phyloP scores from a whole-genome alignment of 2,113 vertebrate species.

The Oreochromis aureus region DNA sequence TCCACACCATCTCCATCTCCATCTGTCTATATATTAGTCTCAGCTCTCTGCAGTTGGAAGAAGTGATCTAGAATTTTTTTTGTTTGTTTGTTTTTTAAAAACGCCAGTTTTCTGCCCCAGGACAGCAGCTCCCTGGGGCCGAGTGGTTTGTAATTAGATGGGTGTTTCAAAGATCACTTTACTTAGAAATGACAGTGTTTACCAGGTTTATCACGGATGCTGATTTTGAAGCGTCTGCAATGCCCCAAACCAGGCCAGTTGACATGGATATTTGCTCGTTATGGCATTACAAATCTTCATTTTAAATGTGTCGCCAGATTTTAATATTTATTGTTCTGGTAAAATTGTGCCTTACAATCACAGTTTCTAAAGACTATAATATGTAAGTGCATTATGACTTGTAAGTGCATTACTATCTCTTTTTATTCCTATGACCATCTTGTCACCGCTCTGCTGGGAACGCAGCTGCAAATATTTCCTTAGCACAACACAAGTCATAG shows the following conservation, averaged over 20 bases:
- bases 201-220: background rate
- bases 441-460: background rate
- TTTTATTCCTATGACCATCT: background rate
- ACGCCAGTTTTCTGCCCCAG: background rate
- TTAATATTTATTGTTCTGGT: background rate
- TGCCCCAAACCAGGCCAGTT: background rate
- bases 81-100: background rate
- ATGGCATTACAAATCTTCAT: background rate
- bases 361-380: background rate
- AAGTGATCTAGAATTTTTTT: background rate
- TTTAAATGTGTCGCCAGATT: background rate
- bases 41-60: background rate
- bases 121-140: background rate
- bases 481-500: background rate
- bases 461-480: background rate
- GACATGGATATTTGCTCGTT: background rate
- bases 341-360: background rate
- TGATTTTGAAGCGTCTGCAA: background rate
- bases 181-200: background rate
- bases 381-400: background rate
- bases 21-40: background rate
- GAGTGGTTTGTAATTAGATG: constrained; percentile 1
- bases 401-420: background rate
- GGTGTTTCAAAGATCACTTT: background rate
- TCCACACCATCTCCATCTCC: background rate